phyloP scores from a whole-genome alignment of 92 coral and sea anemone species.

The Epizoanthus rinbou region DNA sequence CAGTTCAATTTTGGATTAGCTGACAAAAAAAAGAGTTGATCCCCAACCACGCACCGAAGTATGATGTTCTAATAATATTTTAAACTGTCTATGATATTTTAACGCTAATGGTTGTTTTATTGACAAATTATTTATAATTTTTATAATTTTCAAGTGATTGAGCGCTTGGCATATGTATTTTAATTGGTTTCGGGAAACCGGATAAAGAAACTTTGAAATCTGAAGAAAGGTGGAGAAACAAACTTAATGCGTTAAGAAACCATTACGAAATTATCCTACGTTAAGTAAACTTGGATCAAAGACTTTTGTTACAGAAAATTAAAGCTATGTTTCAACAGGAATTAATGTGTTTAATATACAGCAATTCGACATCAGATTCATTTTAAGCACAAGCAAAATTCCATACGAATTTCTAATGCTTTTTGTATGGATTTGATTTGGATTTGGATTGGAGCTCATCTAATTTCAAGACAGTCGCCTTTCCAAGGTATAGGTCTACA shows the following conservation, averaged over 20 bases:
- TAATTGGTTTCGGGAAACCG: conserved; percentile 21
- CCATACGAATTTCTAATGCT: background rate
- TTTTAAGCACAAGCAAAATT: background rate
- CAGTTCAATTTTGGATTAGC: background rate
- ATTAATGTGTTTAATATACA: conserved; percentile 17
- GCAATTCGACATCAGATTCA: background rate
- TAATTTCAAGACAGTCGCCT: too few relatives aligned
- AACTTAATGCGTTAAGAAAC: conserved; percentile 5
- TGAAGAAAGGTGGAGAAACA: background rate
- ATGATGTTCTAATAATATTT: background rate
- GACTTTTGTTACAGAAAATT: conserved; percentile 2
- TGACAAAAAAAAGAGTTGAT: background rate
- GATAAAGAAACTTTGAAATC: background rate
- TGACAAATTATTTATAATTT: background rate
- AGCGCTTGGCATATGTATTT: conserved; percentile 11
- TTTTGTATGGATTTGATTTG: background rate
- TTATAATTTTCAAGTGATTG: conserved; percentile 20
- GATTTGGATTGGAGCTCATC: background rate
- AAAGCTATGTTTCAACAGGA: conserved; percentile 2
- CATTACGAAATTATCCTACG: conserved; percentile 8
- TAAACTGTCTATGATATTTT: background rate
- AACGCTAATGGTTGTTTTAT: background rate
- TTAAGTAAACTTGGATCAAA: background rate
- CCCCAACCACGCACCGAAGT: too few relatives aligned
- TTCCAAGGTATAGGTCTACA: too few relatives aligned